Base-by-base conservation (phyloP, 92 coral and sea anemone species). In the Bergia sp. region DNA sequence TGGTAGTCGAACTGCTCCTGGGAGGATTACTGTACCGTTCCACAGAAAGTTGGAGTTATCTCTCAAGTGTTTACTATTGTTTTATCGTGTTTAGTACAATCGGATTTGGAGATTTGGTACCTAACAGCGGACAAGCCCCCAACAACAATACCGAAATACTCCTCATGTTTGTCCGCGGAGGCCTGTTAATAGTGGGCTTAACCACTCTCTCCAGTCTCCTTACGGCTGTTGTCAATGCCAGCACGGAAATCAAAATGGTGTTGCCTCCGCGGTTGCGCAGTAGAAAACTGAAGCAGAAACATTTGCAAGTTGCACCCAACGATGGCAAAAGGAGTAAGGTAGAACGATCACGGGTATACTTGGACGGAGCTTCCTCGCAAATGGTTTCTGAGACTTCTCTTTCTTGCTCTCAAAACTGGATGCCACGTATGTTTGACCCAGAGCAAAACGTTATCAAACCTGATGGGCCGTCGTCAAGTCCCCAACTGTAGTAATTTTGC, bases 91-190 rank as follows among this genome's bases (percentile, higher is more conserved):
- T 89, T 38, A 86, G 92, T 15, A 89, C 94, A 12, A 92, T 92
- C 37, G 94, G 94, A 38, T 92, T 92, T 86, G 94, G 94, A 0
- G 94, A 92, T 49, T 58, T 92, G 90, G 90, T 92, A 10, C 94
- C 92, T 21, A 92, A 37, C 36, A 81, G 89, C 39, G 92, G 92
- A 64, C 90, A 80, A 20, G 92, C 82, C 20, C 90, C 92, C 45
- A 79, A 86, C 41, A 73, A 87, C 37, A 80, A 64, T 50, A 64
- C 82, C 40, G 86, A 89, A 40, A 38, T 37, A 10, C 38, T 92
- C 66, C 89, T 88, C 82, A 75, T 90, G 58, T 39, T 92, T 71
- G 43, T 92, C 67, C 90, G 94, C 75, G 92, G 88, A 5, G 41
- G 73, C 8, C 87, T 88, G 75, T 50, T 92, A 15, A 72, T 81